phyloP scores from a whole-genome alignment of 2,113 vertebrate species.

The Lepidothrix coronata region DNA sequence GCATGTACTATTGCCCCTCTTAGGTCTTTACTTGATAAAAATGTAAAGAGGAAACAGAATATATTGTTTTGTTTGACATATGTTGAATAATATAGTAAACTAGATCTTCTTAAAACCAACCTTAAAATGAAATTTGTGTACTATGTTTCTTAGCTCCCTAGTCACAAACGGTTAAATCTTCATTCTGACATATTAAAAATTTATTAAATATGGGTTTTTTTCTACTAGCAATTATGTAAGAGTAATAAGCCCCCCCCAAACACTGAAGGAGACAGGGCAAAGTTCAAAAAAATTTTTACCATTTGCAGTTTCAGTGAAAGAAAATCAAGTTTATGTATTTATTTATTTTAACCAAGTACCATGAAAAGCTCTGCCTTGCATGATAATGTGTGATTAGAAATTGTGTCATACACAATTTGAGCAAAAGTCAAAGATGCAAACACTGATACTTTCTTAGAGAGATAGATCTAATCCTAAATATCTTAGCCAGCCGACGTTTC shows the following conservation, averaged over 20 bases:
- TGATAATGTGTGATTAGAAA: not conserved
- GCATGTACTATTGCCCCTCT: not conserved
- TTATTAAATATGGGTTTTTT: not conserved
- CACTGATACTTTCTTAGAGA: not conserved
- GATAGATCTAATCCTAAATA: not conserved
- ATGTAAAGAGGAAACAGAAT: not conserved
- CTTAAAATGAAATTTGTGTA: not conserved
- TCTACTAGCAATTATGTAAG: not conserved
- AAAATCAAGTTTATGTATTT: not conserved
- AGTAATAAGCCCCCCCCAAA: not conserved
- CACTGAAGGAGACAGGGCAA: not conserved
- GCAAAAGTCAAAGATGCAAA: not conserved
- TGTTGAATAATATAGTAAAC: not conserved
- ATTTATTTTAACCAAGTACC: not conserved
- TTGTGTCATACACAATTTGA: not conserved
- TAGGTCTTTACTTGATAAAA: not conserved
- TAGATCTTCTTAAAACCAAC: not conserved
- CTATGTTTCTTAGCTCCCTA: not conserved
- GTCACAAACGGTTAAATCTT: not conserved
- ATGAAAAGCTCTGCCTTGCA: not conserved
- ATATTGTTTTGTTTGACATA: not conserved
- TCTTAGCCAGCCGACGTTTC: not conserved
- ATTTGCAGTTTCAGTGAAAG: not conserved
- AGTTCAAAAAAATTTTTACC: not conserved
- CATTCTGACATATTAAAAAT: not conserved